A percentile compares a stretch with the other conserved stretches of the same genome.
These are phyloP conservation scores for Silurus aristotelis DNA, from an alignment of 2,797 vertebrate genomes.

Conservation along the genomic window DNA sequence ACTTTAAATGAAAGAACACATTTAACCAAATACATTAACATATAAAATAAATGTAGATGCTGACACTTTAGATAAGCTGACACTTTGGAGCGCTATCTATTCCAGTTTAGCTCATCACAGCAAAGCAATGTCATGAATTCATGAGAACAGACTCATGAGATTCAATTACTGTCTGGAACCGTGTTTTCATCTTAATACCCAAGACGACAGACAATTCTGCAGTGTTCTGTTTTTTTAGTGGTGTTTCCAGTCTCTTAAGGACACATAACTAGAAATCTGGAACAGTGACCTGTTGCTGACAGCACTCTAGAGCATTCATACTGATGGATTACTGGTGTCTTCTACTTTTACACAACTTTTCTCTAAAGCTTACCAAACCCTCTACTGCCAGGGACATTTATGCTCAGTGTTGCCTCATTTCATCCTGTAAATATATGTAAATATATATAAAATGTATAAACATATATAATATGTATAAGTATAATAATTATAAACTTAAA, in stretches of 20 bases:
- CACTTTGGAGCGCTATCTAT: slow-evolving; percentile 7
- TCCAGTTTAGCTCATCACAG: slow-evolving; percentile 37
- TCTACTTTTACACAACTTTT: slow-evolving; percentile 17
- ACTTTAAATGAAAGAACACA: background rate
- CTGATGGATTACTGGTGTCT: slow-evolving; percentile 13
- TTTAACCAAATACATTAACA: background rate
- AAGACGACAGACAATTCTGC: slow-evolving; percentile 25
- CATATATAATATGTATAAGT: background rate
- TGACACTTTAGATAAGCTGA: background rate
- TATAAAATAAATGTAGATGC: slow-evolving; percentile 23
- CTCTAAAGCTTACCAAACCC: background rate
- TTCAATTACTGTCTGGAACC: slow-evolving; percentile 51
- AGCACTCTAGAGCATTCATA: slow-evolving; percentile 21
- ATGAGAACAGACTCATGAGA: slow-evolving; percentile 38
- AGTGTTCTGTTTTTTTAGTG: slow-evolving; percentile 26
- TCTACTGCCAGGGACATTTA: slow-evolving; percentile 5
- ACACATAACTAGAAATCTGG: slow-evolving; percentile 32
- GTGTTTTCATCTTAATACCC: slow-evolving; percentile 44
- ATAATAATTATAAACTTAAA: background rate
- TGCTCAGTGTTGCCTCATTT: background rate
- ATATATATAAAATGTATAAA: background rate
- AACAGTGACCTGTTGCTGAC: slow-evolving; percentile 43
- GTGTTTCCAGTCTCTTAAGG: slow-evolving; percentile 42
- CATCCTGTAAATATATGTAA: background rate
- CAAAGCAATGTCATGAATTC: slow-evolving; percentile 31